These are phyloP conservation scores for Cynoglossus semilaevis DNA, from an alignment of 2,113 vertebrate genomes.

Conservation along the genomic window DNA sequence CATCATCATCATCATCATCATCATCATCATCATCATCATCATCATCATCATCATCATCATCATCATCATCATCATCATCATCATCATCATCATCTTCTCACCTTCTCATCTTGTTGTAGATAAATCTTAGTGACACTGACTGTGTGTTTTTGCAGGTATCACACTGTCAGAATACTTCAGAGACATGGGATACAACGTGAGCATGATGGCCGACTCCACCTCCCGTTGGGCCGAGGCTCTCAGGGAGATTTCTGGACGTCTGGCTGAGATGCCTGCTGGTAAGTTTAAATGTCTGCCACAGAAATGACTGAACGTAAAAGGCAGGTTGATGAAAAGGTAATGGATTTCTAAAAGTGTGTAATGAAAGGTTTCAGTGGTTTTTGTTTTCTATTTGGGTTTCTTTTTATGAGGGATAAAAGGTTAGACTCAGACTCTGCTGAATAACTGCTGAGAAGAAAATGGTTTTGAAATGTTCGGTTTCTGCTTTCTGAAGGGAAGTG, in stretches of 20 bases:
- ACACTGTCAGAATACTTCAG: slow-evolving; percentile 97
- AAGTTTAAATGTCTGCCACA: slow-evolving; percentile 35
- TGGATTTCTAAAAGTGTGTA: neutral
- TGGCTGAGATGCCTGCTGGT: slow-evolving; percentile 99
- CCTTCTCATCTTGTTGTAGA: neutral
- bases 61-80: no score
- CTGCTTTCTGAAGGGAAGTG: neutral
- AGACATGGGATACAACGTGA: slow-evolving; percentile 98
- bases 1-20: no score
- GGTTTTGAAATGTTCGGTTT: neutral
- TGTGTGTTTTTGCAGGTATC: slow-evolving; percentile 80
- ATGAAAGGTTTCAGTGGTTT: neutral
- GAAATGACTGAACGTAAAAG: neutral
- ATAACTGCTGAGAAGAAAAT: neutral
- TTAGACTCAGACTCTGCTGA: neutral
- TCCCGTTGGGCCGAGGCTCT: slow-evolving; percentile 98
- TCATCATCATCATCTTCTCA: no score
- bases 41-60: no score
- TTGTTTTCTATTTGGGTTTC: neutral
- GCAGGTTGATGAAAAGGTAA: neutral
- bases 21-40: no score
- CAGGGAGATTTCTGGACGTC: slow-evolving; percentile 93
- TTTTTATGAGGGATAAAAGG: neutral
- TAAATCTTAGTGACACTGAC: neutral
- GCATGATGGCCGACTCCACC: slow-evolving; percentile 99